A percentile compares a stretch with the other conserved stretches of the same genome.
These are phyloP conservation scores for Notocelia uddmanniana DNA, from an alignment of 2,888 invertebrate genomes.

Conservation along the genomic window DNA sequence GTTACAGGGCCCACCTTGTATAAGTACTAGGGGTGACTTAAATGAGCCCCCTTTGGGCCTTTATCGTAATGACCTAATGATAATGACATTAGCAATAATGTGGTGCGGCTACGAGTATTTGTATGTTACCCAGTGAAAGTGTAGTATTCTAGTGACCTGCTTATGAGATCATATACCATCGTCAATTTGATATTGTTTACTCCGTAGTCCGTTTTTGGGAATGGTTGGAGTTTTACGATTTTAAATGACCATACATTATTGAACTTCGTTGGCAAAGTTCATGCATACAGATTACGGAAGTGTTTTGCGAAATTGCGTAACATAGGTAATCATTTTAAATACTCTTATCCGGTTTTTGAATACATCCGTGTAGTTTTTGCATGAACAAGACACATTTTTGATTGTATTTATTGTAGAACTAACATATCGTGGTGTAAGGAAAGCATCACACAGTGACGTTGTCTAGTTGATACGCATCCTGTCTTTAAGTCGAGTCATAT, in stretches of 20 bases:
- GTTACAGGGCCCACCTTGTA: too few species aligned
- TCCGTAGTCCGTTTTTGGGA: neutral
- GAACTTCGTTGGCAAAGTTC: neutral
- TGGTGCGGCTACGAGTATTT: too few species aligned
- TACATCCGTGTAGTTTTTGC: neutral
- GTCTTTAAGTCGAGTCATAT: too few species aligned
- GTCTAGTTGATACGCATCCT: neutral
- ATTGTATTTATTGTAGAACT: neutral
- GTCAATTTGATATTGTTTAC: neutral
- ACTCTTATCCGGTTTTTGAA: neutral
- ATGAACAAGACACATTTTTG: neutral
- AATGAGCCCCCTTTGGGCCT: neutral
- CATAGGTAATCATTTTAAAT: neutral
- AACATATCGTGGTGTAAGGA: neutral
- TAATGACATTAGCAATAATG: neutral
- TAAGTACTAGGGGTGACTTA: neutral
- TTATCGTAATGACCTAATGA: too few species aligned
- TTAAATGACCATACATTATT: neutral
- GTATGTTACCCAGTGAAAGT: neutral
- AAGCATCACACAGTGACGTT: neutral
- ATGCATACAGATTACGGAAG: conserved; percentile 1
- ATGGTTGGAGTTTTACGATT: neutral
- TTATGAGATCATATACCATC: neutral
- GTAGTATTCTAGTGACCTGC: neutral
- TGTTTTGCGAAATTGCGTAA: neutral